Evolutionary conservation across 2,113 vertebrate species (phyloP), one percentile per base, ranked within the genome.

Genomic region (Pelmatolapia mariae): DNA sequence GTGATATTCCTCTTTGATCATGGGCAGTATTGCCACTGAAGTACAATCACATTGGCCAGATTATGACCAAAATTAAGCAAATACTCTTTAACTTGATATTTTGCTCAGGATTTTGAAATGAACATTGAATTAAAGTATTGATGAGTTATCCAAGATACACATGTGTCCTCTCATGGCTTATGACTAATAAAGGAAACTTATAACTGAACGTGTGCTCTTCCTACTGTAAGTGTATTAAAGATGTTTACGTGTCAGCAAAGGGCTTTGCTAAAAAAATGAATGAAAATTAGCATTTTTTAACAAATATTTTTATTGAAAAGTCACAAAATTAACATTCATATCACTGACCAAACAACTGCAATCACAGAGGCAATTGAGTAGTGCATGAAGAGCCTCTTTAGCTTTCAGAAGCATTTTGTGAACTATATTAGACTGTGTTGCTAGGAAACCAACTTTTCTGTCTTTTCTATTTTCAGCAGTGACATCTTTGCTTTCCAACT

Each of bases 91-190:
- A 93, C 93, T 94, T 94, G 92, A 92, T 93, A 92, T 92, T 96
- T 90, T 95, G 94, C 96, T 97, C 96, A 97, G 96, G 96, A 95
- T 93, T 96, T 94, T 95, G 71, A 94, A 94, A 95, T 91, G 85
- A 92, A 88, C 93, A 89, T 90, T 85, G 81, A 94, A 86, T 79
- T 89, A 59, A 88, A 87, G 84, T 76, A 78, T 18, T 85, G 80
- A 86, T 83, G 84, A 82, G 73, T 90, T 92, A 87, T 88, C 86
- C 83, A 73, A 93, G 84, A 91, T 85, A 89, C 89, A 88, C 83
- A 76, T 92, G 93, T 94, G 82, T 78, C 81, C 85, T 93, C 86
- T 84, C 63, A 86, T 94, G 87, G 87, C 86, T 89, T 87, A 91
- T 38, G 54, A 94, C 87, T 81, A 96, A 95, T 95, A 95, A 96